These are phyloP conservation scores for Noctua comes DNA, from an alignment of 2,888 invertebrate species.

Conservation along the genomic window DNA sequence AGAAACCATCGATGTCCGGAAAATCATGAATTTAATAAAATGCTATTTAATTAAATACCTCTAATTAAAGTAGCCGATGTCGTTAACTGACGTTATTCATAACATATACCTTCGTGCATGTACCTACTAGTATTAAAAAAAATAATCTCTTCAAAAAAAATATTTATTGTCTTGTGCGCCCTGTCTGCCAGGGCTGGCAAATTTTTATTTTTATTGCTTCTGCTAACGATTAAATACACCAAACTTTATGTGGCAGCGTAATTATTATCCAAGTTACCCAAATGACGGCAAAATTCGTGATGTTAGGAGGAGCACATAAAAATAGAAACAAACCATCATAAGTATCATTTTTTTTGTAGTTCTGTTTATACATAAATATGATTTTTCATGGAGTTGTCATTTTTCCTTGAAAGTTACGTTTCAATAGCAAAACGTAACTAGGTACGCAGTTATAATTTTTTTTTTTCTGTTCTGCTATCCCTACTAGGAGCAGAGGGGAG, in stretches of 20 bases:
- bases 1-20: background rate
- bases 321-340: background rate
- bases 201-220: background rate
- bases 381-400: background rate
- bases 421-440: background rate
- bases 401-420: background rate
- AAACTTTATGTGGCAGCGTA: background rate
- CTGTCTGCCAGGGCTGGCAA: background rate
- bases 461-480: conserved; percentile 4
- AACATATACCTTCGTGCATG: background rate
- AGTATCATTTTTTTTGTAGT: background rate
- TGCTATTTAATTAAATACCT: background rate
- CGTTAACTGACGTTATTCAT: background rate
- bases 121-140: background rate
- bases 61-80: background rate
- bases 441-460: background rate
- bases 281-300: background rate
- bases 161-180: background rate
- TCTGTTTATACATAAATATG: background rate
- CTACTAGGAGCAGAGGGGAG: conserved; percentile 1
- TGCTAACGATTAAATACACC: background rate
- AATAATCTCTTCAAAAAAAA: background rate
- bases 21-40: background rate
- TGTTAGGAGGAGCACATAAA: background rate
- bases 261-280: background rate